Base-by-base conservation (phyloP, 2,113 vertebrate species). In the Pangasianodon hypophthalmus region DNA sequence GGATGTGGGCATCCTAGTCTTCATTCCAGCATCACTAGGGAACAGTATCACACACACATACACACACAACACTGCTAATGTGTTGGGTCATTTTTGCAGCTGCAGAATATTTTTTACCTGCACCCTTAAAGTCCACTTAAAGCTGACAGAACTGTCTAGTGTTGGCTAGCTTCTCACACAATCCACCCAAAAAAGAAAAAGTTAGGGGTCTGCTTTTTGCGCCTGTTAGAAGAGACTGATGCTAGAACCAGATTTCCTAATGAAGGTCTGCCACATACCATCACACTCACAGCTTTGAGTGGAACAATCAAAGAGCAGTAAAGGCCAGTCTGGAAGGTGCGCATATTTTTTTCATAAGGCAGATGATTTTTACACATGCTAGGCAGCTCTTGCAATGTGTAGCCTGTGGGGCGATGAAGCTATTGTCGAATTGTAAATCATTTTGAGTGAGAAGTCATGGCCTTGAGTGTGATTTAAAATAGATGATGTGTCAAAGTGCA, bases 351-450 rank as follows among this genome's bases (percentile, higher is more conserved):
- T 93, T 92, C 85, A 91, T 92, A 93, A 90, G 29, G 85, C 60
- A 86, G 88, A 92, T 90, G 91, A 92, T 93, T 82, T 91, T 89
- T 88, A 89, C 92, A 92, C 91, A 91, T 91, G 87, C 60, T 67
- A 82, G 82, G 56, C 44, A 6, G 87, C 90, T 92, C 88, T 93
- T 92, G 91, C 90, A 90, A 93, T 92, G 81, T 85, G 67, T 85
- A 84, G 85, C 91, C 84, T n/a, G 13, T 84, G 93, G 89, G 91
- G 91, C 89, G 88, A 88, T 89, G 90, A 92, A 88, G 89, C 92
- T 94, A 87, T 94, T 94, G 93, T 92, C 90, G 85, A 89, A 86
- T 71, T 62, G 88, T 94, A 94, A 94, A 93, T 94, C 92, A 89
- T 93, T 93, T 89, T 79, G 48, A 84, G 88, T 67, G 90, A 91